Evolutionary conservation across 2,797 vertebrate species (phyloP).

Genomic region (Chloroceryle amazona): DNA sequence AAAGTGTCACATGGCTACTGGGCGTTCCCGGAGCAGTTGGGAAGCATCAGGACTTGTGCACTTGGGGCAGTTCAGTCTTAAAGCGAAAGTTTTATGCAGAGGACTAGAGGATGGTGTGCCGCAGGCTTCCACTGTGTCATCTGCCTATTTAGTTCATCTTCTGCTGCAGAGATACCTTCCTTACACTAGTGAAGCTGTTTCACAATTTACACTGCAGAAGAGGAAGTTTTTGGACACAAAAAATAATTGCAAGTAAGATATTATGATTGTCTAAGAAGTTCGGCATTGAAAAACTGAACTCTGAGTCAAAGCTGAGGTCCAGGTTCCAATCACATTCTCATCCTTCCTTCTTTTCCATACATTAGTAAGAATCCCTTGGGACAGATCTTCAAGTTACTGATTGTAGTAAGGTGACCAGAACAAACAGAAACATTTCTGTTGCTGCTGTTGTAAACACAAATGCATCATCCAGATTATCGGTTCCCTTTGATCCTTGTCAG

Average conservation of each 20-base stretch:
- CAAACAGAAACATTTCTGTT: background rate
- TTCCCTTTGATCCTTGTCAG: background rate
- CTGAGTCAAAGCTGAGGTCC: background rate
- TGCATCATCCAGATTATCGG: background rate
- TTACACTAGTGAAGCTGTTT: too few species aligned
- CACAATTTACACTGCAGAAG: background rate
- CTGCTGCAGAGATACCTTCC: background rate
- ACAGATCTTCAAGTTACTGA: background rate
- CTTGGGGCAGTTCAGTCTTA: background rate
- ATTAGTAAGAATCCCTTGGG: accelerated
- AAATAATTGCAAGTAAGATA: background rate
- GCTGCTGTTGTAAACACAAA: background rate
- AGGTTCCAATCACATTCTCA: background rate
- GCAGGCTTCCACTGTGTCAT: background rate
- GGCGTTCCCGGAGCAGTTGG: background rate
- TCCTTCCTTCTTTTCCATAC: background rate
- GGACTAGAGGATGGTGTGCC: background rate
- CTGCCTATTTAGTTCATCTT: background rate
- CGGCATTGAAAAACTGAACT: background rate
- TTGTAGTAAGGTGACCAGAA: background rate
- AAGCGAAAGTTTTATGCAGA: background rate
- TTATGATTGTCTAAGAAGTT: background rate
- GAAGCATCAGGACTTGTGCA: background rate
- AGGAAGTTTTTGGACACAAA: background rate
- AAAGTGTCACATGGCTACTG: background rate